phyloP scores from a whole-genome alignment of 2,888 invertebrate species.

The Brachyopa scutellaris region DNA sequence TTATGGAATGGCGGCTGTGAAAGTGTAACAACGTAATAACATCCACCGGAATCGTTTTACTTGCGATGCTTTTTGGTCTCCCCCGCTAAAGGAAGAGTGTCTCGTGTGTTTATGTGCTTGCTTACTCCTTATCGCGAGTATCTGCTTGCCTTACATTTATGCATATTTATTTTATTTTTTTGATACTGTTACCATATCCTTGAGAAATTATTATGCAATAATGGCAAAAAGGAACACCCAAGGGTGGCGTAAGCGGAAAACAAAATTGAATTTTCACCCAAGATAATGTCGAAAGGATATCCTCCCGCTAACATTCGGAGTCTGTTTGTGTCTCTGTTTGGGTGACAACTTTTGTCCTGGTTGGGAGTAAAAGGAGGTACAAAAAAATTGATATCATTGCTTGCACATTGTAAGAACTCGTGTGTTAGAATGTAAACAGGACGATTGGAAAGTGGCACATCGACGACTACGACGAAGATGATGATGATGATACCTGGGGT shows the following conservation, averaged over 20 bases:
- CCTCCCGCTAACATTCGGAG: slow-evolving; percentile 7
- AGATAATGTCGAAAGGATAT: slow-evolving; percentile 62
- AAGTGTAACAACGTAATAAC: slow-evolving; percentile 15
- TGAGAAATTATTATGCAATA: slow-evolving; percentile 71
- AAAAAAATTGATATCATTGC: slow-evolving; percentile 48
- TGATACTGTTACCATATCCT: slow-evolving; percentile 61
- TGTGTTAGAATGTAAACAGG: too few relatives aligned
- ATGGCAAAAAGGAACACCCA: slow-evolving; percentile 51
- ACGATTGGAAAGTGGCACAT: slow-evolving; percentile 1
- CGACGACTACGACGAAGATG: slow-evolving; percentile 16
- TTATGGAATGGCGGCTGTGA: not conserved
- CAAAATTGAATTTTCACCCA: slow-evolving; percentile 67
- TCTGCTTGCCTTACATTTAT: slow-evolving; percentile 45
- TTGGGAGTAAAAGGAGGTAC: not conserved
- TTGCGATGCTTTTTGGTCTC: too few relatives aligned
- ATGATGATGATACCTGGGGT: slow-evolving; percentile 39
- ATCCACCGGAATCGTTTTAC: slow-evolving; percentile 43
- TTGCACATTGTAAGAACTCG: slow-evolving; percentile 22
- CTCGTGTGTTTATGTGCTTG: slow-evolving; percentile 1
- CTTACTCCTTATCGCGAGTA: slow-evolving; percentile 39
- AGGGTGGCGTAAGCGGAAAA: slow-evolving; percentile 24
- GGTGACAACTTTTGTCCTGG: not conserved
- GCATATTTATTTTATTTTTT: slow-evolving; percentile 34
- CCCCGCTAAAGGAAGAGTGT: too few relatives aligned
- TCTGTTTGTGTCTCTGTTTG: slow-evolving; percentile 4